Evolutionary conservation across 2,797 vertebrate genomes (phyloP), one percentile per base, ranked within the genome.

Genomic region (Sparus aurata): DNA sequence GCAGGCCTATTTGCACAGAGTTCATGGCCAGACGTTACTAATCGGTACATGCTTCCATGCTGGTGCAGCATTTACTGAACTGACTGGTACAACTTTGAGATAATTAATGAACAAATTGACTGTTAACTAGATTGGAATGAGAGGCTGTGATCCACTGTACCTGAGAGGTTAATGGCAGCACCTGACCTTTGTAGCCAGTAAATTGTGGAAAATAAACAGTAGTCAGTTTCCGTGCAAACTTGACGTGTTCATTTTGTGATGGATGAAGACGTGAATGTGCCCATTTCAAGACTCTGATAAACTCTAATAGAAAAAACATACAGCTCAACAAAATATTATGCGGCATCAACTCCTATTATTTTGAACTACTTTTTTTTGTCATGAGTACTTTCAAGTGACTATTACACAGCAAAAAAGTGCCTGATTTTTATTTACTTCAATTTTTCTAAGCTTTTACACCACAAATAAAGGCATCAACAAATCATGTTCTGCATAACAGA

Each of bases 61-160:
- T 70, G 77, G 59, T 72, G 85, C 85, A 79, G 81, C 84, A 78
- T 91, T 93, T 87, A 89, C 59, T 23, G 62, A 82, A 78, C 60
- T 6, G 65, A 83, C 66, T 72, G 75, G 70, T 75, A 82, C 79
- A 77, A 84, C 87, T 88, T 90, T 77, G 64, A 73, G 69, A 77
- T 85, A 92, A 93, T 93, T 92, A 92, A 92, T 89, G 75, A 90
- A 86, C 86, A 92, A 91, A 93, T 87, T 90, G 81, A 84, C 75
- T 70, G 71, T 74, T 85, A 80, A 86, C 65, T 86, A 53, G 1
- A 69, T 73, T 77, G 65, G 76, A 77, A 62, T 79, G 61, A 22
- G 47, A 53, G 70, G 47, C 68, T 50, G 62, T 60, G 72, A 79
- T 68, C 63, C 62, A 49, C 69, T 86, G 77, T 43, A 68, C 82